Evolutionary conservation across 2,888 invertebrate species (phyloP), one percentile per base, ranked within the genome.

Genomic region (Busseola fusca): DNA sequence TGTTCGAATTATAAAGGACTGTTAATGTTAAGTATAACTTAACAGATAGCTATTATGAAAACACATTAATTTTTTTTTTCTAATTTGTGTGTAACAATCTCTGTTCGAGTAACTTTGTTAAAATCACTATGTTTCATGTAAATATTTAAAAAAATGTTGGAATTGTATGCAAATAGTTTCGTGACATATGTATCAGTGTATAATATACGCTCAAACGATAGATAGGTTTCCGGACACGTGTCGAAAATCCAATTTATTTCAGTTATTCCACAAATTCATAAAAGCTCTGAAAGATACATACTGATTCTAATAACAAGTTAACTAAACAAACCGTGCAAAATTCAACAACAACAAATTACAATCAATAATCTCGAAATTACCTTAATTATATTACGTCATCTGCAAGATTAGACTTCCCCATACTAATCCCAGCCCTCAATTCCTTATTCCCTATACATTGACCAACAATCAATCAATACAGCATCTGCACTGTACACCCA

Each of bases 401-500:
- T 62, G 1, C 54, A 14, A 45, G 12, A 30, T 42, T 1, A 56
- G 4, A 59, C 37, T 18, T 14, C 16, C 16, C 12, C 12, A 42
- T 14, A 37, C 34, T 59, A 9, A 64, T 56, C 30, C 25, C 34
- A 42, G 18, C 34, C 18, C 30, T n/a, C 12, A 14, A 73, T 12
- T 3, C 21, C 21, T 48, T 1, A 48, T 66, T 50, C 7, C 14
- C 30, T 18, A 42, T 54, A 30, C 21, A 63, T 56, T 50, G 45
- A 56, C 37, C 50, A 48, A 72, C 50, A 66, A 50, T 60, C 64
- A 73, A 63, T 66, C 65, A 64, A 79, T 73, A 75, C 65, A 74
- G 3, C 42, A 64, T 59, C 64, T 60, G 62, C 30, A 74, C 56
- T 58, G 5, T n/a, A 30, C 34, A 63, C 84, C 83, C 84, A 89